These are phyloP conservation scores for Plagodis dolabraria DNA, from an alignment of 2,888 invertebrate species.

Conservation along the genomic window DNA sequence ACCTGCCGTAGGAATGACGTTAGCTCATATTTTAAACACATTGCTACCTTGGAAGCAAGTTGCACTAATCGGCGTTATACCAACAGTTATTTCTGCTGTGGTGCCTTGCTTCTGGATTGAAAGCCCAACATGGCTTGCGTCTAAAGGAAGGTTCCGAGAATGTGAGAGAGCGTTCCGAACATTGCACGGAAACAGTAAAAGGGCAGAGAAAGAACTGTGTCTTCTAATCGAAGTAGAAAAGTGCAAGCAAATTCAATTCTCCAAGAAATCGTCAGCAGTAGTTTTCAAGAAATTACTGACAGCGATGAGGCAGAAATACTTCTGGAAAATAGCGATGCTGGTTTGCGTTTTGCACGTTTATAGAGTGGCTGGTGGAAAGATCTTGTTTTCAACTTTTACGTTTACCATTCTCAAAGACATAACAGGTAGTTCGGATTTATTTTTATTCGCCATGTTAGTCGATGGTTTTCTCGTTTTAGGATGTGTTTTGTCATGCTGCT, in stretches of 20 bases:
- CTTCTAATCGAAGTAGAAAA: conserved; percentile 36
- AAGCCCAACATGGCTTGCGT: conserved; percentile 47
- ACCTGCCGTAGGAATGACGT: conserved; percentile 34
- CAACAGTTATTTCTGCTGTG: conserved; percentile 33
- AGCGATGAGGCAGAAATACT: conserved; percentile 29
- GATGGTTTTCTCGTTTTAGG: conserved; percentile 25
- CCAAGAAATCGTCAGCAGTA: background rate
- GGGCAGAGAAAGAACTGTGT: conserved; percentile 36
- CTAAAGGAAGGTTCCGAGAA: conserved; percentile 43
- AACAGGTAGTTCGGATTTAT: conserved; percentile 25
- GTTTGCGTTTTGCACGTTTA: conserved; percentile 29
- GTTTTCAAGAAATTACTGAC: conserved; percentile 18
- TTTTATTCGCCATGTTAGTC: conserved; percentile 23
- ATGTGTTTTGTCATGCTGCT: conserved; percentile 23
- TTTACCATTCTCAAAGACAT: conserved; percentile 38
- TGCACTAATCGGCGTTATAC: conserved; percentile 38
- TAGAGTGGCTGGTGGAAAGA: conserved; percentile 23
- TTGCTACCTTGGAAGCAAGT: conserved; percentile 42
- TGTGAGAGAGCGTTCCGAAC: conserved; percentile 37
- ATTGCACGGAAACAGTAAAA: conserved; percentile 29
- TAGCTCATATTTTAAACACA: conserved; percentile 38
- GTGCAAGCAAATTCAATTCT: conserved; percentile 14
- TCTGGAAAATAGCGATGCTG: conserved; percentile 34
- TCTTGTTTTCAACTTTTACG: conserved; percentile 33
- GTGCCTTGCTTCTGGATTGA: conserved; percentile 43